Base-by-base conservation (phyloP, 2,113 vertebrate species). In the Gymnobelideus leadbeateri region DNA sequence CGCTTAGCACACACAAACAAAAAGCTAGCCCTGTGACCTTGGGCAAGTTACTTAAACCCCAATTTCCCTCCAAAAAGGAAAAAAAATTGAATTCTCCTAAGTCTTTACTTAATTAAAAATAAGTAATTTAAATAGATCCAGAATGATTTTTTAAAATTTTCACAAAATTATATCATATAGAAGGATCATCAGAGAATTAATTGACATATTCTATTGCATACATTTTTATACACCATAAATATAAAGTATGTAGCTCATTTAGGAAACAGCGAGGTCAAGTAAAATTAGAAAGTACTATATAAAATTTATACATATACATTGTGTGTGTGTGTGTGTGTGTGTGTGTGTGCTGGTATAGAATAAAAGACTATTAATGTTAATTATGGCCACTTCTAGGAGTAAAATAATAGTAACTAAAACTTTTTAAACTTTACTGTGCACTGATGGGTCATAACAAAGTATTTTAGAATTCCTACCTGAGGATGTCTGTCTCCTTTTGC, bases 381-480 rank as follows among this genome's bases (percentile, higher is more conserved):
- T 21, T 43, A 77, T 43, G 37, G 16, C 6, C 68, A 61, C 57
- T 3, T 61, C 57, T 31, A 28, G 28, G 10, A 61, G 28, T 31
- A 61, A 61, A 55, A 26, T 8, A 55, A 26, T 28, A 2, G 26
- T 61, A 61, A 55, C 3, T 55, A 68, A 68, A 68, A 37, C 31
- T 68, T 68, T n/a, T 68, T 4, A 37, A 68, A 68, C 31, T 68
- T 77, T 77, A 43, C 16, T n/a, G 37, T 77, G n/a, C n/a, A 43
- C n/a, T 43, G n/a, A 21, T 43, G 61, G 52, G 52, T 26, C 28
- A 92, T 53, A 51, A 89, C 2, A 6, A 54, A 91, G 51, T 50
- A 19, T 53, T 26, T 52, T 84, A 93, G 37, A 89, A 55, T 52
- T 93, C 98, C 92, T 98, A 99, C 99, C 98, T 93, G 91, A 52